phyloP scores from a whole-genome alignment of 2,797 vertebrate genomes.

The Anabacerthia variegaticeps region DNA sequence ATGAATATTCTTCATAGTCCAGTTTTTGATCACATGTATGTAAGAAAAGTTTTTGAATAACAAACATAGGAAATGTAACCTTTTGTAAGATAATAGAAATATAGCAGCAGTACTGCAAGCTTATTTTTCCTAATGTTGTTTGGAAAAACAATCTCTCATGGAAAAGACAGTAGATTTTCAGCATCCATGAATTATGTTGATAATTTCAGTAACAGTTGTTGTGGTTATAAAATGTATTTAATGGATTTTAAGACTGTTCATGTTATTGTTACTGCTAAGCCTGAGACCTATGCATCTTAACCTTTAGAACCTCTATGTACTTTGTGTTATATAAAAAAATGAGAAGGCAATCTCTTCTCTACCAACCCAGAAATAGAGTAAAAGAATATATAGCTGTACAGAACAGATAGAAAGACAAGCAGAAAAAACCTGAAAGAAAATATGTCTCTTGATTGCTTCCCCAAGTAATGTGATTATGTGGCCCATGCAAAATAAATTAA shows the following conservation, averaged over 20 bases:
- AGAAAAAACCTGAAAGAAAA: background rate
- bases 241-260: background rate
- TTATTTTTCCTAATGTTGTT: background rate
- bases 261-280: background rate
- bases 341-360: background rate
- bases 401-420: background rate
- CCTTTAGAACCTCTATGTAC: background rate
- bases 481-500: background rate
- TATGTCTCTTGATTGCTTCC: background rate
- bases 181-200: background rate
- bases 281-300: background rate
- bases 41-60: background rate
- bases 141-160: background rate
- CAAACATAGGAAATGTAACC: background rate
- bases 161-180: background rate
- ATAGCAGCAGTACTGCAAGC: background rate
- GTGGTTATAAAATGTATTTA: background rate
- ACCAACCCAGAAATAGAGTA: background rate
- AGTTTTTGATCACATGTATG: background rate
- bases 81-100: background rate
- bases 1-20: background rate
- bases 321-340: background rate
- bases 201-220: background rate
- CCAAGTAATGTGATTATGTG: background rate
- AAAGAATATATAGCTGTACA: background rate